Evolutionary conservation across 2,888 invertebrate genomes (phyloP).

Genomic region (Diaperis boleti): DNA sequence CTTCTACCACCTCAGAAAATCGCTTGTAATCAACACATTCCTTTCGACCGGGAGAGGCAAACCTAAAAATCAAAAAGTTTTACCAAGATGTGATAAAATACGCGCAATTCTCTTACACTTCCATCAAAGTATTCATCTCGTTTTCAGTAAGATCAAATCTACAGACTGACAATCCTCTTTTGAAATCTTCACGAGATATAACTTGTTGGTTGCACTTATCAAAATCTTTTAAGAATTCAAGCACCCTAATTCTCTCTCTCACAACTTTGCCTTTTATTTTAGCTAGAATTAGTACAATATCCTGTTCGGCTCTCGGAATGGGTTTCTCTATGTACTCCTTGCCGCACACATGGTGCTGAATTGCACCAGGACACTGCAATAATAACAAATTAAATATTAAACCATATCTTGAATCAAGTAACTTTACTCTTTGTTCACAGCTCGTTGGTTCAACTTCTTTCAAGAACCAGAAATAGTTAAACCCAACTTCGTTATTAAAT

Average conservation of each 20-base stretch:
- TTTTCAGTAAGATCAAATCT: conserved; percentile 74
- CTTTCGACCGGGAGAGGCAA: conserved; percentile 73
- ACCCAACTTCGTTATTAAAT: conserved; percentile 81
- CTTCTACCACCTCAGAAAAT: conserved; percentile 77
- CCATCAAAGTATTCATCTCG: conserved; percentile 78
- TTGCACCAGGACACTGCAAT: conserved; percentile 23
- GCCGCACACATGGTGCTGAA: conserved; percentile 17
- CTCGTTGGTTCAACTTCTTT: conserved; percentile 72
- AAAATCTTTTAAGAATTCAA: conserved; percentile 76
- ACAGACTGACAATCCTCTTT: conserved; percentile 76
- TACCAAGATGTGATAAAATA: not conserved
- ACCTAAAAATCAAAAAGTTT: conserved; percentile 68
- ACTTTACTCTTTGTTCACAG: conserved; percentile 53
- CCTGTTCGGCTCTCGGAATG: conserved; percentile 67
- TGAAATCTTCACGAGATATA: conserved; percentile 77
- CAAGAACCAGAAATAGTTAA: conserved; percentile 79
- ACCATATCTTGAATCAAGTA: no score
- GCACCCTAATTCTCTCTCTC: conserved; percentile 74
- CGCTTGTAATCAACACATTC: conserved; percentile 76
- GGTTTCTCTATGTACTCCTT: conserved; percentile 58
- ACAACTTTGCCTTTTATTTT: conserved; percentile 81
- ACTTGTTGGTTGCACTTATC: conserved; percentile 75
- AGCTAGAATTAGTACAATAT: conserved; percentile 79
- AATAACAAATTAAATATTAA: conserved; percentile 4
- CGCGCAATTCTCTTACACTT: conserved; percentile 71